phyloP scores from a whole-genome alignment of 2,888 invertebrate species.

The Epistrophella euchroma region DNA sequence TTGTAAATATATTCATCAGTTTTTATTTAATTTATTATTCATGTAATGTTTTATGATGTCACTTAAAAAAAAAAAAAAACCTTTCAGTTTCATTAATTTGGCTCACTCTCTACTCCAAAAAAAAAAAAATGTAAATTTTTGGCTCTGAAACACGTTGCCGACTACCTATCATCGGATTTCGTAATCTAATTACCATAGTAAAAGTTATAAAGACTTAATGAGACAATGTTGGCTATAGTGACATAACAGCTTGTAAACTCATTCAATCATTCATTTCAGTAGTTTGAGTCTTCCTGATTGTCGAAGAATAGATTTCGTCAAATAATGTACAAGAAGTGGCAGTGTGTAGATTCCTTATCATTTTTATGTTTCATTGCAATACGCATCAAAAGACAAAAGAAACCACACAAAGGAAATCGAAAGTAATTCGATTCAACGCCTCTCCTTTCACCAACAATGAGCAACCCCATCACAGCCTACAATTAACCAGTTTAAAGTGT shows the following conservation, averaged over 20 bases:
- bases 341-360: neutral
- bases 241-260: slow-evolving; percentile 36
- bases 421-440: slow-evolving; percentile 51
- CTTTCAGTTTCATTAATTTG: neutral
- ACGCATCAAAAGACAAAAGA: slow-evolving; percentile 50
- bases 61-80: slow-evolving; percentile 16
- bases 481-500: slow-evolving; percentile 44
- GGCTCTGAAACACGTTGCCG: slow-evolving; percentile 31
- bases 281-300: slow-evolving; percentile 14
- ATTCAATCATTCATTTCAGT: slow-evolving; percentile 11
- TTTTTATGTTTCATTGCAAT: slow-evolving; percentile 47
- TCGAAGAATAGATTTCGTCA: slow-evolving; percentile 49
- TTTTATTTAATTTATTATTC: slow-evolving; percentile 40
- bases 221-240: slow-evolving; percentile 24
- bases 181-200: slow-evolving; percentile 70
- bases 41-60: slow-evolving; percentile 48
- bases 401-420: slow-evolving; percentile 58
- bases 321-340: neutral
- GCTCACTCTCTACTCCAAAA: slow-evolving; percentile 16
- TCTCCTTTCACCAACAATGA: slow-evolving; percentile 64
- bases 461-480: slow-evolving; percentile 10
- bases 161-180: slow-evolving; percentile 49
- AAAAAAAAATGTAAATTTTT: slow-evolving; percentile 46
- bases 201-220: slow-evolving; percentile 56
- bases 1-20: slow-evolving; percentile 38